phyloP scores from a whole-genome alignment of 2,113 vertebrate genomes.

The Oryzias curvinotus region DNA sequence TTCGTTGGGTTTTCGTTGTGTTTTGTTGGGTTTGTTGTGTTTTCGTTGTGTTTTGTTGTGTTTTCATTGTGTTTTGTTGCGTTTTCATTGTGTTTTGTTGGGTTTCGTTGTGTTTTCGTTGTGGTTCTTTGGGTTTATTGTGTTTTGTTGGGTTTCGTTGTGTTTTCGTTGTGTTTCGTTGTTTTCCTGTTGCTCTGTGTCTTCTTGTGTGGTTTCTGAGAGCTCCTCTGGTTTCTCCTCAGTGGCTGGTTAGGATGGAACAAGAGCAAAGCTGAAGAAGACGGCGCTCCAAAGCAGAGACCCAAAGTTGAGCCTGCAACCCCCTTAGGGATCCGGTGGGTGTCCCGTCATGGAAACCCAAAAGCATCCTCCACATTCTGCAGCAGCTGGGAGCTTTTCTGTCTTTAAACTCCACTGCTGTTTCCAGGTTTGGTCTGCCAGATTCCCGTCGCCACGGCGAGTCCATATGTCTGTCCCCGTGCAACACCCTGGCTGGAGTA shows the following conservation, averaged over 20 bases:
- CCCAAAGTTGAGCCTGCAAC: slow-evolving; percentile 95
- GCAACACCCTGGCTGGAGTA: slow-evolving; percentile 93
- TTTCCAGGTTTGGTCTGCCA: slow-evolving; percentile 89
- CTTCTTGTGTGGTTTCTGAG: neutral
- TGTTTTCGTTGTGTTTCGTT: neutral
- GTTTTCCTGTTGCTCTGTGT: neutral
- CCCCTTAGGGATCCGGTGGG: slow-evolving; percentile 86
- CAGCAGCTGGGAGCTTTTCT: too few species aligned
- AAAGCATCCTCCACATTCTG: too few species aligned
- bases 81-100: too few species aligned
- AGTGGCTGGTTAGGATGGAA: slow-evolving; percentile 98
- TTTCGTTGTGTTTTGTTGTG: too few species aligned
- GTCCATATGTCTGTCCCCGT: slow-evolving; percentile 92
- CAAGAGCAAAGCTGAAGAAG: slow-evolving; percentile 87
- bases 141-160: too few species aligned
- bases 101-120: too few species aligned
- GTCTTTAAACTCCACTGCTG: neutral
- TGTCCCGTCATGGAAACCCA: fast-evolving
- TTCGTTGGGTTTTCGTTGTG: too few species aligned
- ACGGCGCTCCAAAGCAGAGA: slow-evolving; percentile 87
- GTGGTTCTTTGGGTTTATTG: too few species aligned
- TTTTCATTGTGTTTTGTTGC: too few species aligned
- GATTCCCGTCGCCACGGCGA: slow-evolving; percentile 96
- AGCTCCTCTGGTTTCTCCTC: slow-evolving; percentile 3
- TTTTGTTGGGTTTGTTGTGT: too few species aligned